A percentile compares a stretch with the other conserved stretches of the same genome.
phyloP scores from a whole-genome alignment of 2,113 vertebrate species.

The Oncorhynchus mykiss region DNA sequence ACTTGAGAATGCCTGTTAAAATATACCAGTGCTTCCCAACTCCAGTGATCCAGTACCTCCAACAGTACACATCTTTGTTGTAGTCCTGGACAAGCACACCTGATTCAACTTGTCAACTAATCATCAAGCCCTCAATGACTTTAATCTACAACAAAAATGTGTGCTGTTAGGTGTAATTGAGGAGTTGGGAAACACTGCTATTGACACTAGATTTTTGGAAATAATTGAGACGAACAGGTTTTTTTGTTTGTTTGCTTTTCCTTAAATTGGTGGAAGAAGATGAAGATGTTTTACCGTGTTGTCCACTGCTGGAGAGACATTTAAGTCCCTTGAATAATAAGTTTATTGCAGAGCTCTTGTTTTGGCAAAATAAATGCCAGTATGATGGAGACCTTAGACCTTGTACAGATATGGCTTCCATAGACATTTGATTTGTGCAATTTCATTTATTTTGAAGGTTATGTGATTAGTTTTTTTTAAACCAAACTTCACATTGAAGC shows the following conservation, averaged over 20 bases:
- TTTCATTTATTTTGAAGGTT: conserved; percentile 13
- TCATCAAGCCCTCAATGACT: too few relatives aligned
- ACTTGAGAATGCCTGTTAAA: conserved; percentile 14
- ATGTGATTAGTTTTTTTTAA: background rate
- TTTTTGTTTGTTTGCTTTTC: background rate
- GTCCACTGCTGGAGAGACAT: background rate
- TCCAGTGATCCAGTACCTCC: too few relatives aligned
- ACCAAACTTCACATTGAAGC: conserved; percentile 39
- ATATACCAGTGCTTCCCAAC: background rate
- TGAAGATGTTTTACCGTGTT: conserved; percentile 35
- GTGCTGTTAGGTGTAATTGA: too few relatives aligned
- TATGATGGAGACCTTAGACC: conserved; percentile 2
- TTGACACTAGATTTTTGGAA: conserved; percentile 2
- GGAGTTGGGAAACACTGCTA: too few relatives aligned
- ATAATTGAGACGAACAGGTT: background rate
- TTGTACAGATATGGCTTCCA: conserved; percentile 29
- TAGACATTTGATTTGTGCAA: conserved; percentile 23
- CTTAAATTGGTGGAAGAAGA: conserved; percentile 11
- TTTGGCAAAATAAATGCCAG: conserved; percentile 3
- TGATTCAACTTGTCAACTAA: too few relatives aligned
- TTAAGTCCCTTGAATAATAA: background rate
- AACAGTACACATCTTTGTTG: too few relatives aligned
- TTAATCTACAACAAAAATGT: too few relatives aligned
- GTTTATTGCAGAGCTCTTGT: conserved; percentile 5
- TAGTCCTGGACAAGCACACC: too few relatives aligned